Evolutionary conservation across 2,797 vertebrate species (phyloP), one percentile per base, ranked within the genome.

Genomic region (Argentina silus): DNA sequence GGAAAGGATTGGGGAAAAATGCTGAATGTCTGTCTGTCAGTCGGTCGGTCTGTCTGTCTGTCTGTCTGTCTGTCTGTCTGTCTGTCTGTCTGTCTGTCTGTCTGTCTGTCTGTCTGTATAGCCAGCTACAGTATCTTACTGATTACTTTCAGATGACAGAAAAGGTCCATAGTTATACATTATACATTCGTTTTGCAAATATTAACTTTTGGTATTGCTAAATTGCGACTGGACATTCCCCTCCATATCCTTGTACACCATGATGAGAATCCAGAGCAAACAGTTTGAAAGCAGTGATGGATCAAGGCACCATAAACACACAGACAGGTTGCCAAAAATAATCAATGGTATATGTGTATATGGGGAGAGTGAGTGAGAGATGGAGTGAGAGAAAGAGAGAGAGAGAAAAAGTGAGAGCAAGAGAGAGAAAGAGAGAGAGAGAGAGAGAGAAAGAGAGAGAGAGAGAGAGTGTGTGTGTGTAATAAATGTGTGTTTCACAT

Each of bases 151-250:
- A n/a, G n/a, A n/a, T n/a, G n/a, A n/a, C n/a, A 57, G 61, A 53
- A 23, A 68, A 63, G 68, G 47, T 70, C 36, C 56, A 74, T 55
- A 60, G 63, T 63, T 73, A 51, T 74, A 67, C 27, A n/a, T n/a
- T n/a, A n/a, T n/a, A 36, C 27, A 36, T 36, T 36, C 4, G 27
- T 36, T 80, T 51, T 72, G 71, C 74, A 80, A 83, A 76, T 44
- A 80, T 81, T 79, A 83, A 81, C 79, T 74, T 67, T 9, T 51
- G 51, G 65, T 67, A 56, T 62, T 61, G 64, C 66, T 79, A 72
- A 67, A 71, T 23, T 56, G 21, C 56, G 55, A 55, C 56, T 56
- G 17, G 43, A 47, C 57, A 51, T 17, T 72, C 43, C 17, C n/a
- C n/a, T n/a, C n/a, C n/a, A n/a, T n/a, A n/a, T n/a, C n/a, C n/a